These are phyloP conservation scores for Lasioglossum zephyrum DNA, from an alignment of 2,888 invertebrate genomes.

Conservation along the genomic window DNA sequence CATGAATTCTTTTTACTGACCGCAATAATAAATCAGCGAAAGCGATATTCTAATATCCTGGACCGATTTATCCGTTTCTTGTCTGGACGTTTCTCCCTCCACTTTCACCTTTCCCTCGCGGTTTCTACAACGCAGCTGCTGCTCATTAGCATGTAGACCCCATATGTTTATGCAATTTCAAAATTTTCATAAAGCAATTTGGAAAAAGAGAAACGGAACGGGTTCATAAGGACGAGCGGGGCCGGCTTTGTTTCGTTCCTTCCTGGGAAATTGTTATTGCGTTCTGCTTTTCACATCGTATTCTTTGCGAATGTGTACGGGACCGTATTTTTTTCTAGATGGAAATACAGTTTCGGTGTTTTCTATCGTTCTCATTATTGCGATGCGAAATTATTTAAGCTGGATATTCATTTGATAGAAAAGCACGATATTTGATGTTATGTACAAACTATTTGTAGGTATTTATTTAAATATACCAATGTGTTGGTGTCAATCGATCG, in stretches of 20 bases:
- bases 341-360: neutral
- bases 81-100: neutral
- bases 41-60: constrained; percentile 65
- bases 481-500: no score
- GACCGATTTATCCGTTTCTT: constrained; percentile 59
- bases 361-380: neutral
- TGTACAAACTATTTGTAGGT: neutral
- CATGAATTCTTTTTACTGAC: constrained; percentile 70
- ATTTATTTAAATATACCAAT: no score
- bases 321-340: neutral
- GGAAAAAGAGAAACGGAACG: constrained; percentile 1
- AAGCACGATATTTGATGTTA: neutral
- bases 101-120: neutral
- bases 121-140: constrained; percentile 21
- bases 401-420: neutral
- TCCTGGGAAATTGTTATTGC: neutral
- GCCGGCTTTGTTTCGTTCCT: neutral
- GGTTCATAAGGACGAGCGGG: neutral
- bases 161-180: constrained; percentile 11
- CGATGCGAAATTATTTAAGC: neutral
- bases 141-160: constrained; percentile 12
- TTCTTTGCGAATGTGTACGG: neutral
- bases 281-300: neutral
- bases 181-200: constrained; percentile 17
- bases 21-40: constrained; percentile 72